phyloP scores from a whole-genome alignment of 2,797 vertebrate genomes.

The Miichthys miiuy region DNA sequence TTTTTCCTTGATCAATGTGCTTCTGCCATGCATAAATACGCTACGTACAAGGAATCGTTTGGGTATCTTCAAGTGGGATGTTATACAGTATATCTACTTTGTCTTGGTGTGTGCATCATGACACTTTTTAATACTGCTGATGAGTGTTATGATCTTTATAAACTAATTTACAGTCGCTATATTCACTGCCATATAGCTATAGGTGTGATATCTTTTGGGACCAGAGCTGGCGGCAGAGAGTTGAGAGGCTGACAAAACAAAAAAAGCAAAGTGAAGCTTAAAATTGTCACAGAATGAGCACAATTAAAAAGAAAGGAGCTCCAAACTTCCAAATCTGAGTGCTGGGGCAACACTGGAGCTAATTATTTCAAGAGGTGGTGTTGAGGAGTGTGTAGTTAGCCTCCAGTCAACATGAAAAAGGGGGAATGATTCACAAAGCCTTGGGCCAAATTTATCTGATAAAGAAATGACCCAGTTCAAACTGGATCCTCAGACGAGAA shows the following conservation, averaged over 20 bases:
- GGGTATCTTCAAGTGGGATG: too few species aligned
- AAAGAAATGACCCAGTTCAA: constrained; percentile 51
- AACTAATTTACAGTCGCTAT: neutral
- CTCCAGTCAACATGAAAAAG: constrained; percentile 36
- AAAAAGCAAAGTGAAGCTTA: neutral
- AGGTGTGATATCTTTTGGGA: neutral
- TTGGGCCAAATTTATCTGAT: constrained; percentile 40
- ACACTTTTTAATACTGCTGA: too few species aligned
- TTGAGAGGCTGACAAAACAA: neutral
- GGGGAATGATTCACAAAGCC: constrained; percentile 36
- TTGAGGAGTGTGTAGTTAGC: neutral
- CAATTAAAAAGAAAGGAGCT: neutral
- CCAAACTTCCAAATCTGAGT: constrained; percentile 5
- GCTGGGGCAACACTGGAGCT: constrained; percentile 23
- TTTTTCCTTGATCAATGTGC: too few species aligned
- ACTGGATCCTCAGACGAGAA: constrained; percentile 42
- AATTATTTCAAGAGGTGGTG: constrained; percentile 52
- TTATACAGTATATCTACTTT: too few species aligned
- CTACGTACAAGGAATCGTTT: too few species aligned
- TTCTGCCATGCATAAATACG: too few species aligned
- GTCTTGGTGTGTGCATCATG: too few species aligned
- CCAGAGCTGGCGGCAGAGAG: neutral
- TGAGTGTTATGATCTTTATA: neutral
- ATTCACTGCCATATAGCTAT: too few species aligned
- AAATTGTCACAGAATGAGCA: neutral